Percentiles rank a stretch among this genome's conserved stretches.
Conservation (phyloP, 2,888 invertebrate species). For the Gonocerus acuteangulatus region DNA sequence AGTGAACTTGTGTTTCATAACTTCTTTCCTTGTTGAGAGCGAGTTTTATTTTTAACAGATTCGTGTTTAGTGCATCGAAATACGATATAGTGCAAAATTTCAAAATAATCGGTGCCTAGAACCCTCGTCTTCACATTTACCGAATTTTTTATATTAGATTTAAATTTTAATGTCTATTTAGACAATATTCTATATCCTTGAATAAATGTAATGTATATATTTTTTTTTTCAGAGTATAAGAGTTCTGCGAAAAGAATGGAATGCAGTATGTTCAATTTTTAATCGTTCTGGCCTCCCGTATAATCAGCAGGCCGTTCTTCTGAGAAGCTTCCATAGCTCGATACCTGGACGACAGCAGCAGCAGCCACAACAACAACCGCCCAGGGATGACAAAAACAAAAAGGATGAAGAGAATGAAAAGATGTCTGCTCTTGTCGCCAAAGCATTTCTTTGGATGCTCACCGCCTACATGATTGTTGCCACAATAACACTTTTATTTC, state of each 20-base stretch:
- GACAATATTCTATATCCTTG: too few species aligned
- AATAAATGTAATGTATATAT: too few species aligned
- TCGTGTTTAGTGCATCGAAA: too few species aligned
- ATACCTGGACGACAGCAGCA: constrained; percentile 1
- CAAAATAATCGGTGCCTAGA: too few species aligned
- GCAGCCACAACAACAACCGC: constrained; percentile 11
- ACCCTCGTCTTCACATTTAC: too few species aligned
- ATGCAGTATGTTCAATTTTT: constrained; percentile 27
- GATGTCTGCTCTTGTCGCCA: constrained; percentile 61
- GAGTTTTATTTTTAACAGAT: too few species aligned
- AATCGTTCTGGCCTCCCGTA: constrained; percentile 26
- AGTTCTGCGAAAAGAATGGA: constrained; percentile 24
- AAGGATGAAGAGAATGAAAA: constrained; percentile 59
- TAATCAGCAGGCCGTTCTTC: constrained; percentile 26
- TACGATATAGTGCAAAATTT: too few species aligned
- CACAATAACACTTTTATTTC: constrained; percentile 62
- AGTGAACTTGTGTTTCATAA: too few species aligned
- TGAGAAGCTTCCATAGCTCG: constrained; percentile 30
- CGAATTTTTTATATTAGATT: too few species aligned
- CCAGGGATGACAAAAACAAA: constrained; percentile 40
- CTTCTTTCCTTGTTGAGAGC: too few species aligned
- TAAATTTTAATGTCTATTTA: too few species aligned
- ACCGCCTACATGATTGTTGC: constrained; percentile 66
- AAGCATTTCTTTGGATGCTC: constrained; percentile 72
- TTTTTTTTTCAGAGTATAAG: constrained; percentile 10